phyloP scores from a whole-genome alignment of 2,888 invertebrate species.

The Terebella lapidaria region DNA sequence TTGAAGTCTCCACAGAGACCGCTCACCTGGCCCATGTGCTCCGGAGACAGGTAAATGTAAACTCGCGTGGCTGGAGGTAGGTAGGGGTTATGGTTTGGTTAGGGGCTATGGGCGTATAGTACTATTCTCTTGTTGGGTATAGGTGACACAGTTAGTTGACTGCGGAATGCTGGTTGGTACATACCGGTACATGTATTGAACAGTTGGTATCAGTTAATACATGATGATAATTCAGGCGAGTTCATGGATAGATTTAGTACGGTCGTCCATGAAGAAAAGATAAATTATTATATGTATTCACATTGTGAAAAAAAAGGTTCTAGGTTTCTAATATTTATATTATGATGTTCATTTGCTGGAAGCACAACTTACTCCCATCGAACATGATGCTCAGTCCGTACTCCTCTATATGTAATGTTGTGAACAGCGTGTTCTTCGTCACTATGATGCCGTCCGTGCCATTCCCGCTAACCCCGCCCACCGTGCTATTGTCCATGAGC shows the following conservation, averaged over 20 bases:
- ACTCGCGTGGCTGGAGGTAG: slow-evolving; percentile 68
- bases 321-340: not conserved
- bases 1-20: slow-evolving; percentile 91
- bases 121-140: no score
- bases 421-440: slow-evolving; percentile 67
- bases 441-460: slow-evolving; percentile 55
- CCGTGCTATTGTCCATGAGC: not conserved
- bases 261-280: not conserved
- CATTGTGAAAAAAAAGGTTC: not conserved
- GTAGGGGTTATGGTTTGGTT: no score
- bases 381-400: slow-evolving; percentile 18
- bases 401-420: slow-evolving; percentile 39
- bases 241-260: not conserved
- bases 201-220: no score
- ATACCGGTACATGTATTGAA: not conserved
- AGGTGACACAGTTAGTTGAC: no score
- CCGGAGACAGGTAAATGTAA: slow-evolving; percentile 64
- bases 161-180: not conserved
- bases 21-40: slow-evolving; percentile 57
- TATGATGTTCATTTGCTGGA: no score
- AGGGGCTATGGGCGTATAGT: no score
- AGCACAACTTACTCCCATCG: slow-evolving; percentile 22
- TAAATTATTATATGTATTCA: not conserved
- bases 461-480: not conserved
- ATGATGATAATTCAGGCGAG: no score